These are phyloP conservation scores for Zaprionus bogoriensis DNA, from an alignment of 2,888 invertebrate species.

Conservation along the genomic window DNA sequence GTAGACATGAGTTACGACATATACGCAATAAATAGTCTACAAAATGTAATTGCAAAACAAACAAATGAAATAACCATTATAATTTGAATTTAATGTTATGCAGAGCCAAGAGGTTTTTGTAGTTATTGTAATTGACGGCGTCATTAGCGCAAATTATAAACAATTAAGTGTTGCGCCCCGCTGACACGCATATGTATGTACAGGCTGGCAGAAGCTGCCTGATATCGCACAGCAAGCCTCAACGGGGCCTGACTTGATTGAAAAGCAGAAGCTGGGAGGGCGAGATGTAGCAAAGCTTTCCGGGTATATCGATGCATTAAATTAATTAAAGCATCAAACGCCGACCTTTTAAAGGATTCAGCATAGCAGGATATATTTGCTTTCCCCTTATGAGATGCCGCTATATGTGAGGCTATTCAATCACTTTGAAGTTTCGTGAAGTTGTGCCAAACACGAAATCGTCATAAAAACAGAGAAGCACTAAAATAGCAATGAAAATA, in stretches of 20 bases:
- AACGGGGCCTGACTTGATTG: too few relatives aligned
- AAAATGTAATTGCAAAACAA: too few relatives aligned
- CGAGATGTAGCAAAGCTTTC: too few relatives aligned
- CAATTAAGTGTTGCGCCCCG: conserved; percentile 63
- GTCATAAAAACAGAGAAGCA: conserved; percentile 62
- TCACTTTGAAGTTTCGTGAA: conserved; percentile 73
- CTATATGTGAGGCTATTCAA: too few relatives aligned
- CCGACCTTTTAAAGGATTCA: too few relatives aligned
- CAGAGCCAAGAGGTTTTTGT: conserved; percentile 20
- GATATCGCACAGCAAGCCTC: conserved; percentile 18
- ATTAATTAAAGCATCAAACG: too few relatives aligned
- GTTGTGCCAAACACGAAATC: conserved; percentile 72
- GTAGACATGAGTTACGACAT: too few relatives aligned
- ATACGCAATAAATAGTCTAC: too few relatives aligned
- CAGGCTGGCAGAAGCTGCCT: conserved; percentile 38
- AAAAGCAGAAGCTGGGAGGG: too few relatives aligned
- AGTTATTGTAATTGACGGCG: conserved; percentile 51
- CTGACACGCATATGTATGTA: background rate
- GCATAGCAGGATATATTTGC: too few relatives aligned
- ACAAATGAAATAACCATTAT: conserved; percentile 45
- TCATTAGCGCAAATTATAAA: conserved; percentile 76
- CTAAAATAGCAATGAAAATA: conserved; percentile 26
- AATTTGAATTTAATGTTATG: conserved; percentile 66
- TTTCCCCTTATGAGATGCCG: too few relatives aligned
- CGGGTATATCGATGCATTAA: too few relatives aligned